Evolutionary conservation across 2,888 invertebrate genomes (phyloP), one percentile per base, ranked within the genome.

Genomic region (Parochlus steinenii): DNA sequence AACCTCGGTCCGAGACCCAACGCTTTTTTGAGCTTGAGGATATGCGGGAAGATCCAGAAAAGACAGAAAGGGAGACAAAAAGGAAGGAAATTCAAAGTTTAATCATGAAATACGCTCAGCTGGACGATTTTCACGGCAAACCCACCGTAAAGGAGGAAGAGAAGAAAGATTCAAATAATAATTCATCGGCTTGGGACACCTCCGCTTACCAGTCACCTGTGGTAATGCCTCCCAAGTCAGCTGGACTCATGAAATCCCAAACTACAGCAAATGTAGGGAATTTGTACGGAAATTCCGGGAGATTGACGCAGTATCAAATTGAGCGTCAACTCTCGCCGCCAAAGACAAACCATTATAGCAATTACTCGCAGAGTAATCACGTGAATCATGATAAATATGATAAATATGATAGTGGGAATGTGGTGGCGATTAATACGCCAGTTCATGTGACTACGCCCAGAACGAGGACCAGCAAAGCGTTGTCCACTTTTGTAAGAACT

Each of bases 31-130:
- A 26, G 16, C 15, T n/a, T 3, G 24, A 25, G 3, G 26, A 33
- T n/a, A 15, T 26, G 3, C 19, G 28, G 3, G 28, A 34, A 27
- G 27, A 27, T 27, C 8, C 12, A 20, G 34, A 65, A 16, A 56
- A 71, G 31, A 67, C 68, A 44, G 83, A 85, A 44, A 65, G 85
- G 28, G 81, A 82, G 53, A 76, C 77, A 7, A 74, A 76, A 46
- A 69, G 85, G 23, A 83, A 83, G 49, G 85, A 86, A 51, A 81
- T 82, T 40, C 78, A 81, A 53, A 74, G 75, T 47, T 62, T 86
- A 39, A 81, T 83, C 41, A 67, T 76, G 64, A 85, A 83, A 54
- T 85, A 85, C 54, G 74, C 80, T 19, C 79, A 78, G 29, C 61
- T 82, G 43, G 80, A 80, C 47, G 78, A 79, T 48, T 69, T 69